Evolutionary conservation across 2,888 invertebrate genomes (phyloP).

Genomic region (Leucania comma): DNA sequence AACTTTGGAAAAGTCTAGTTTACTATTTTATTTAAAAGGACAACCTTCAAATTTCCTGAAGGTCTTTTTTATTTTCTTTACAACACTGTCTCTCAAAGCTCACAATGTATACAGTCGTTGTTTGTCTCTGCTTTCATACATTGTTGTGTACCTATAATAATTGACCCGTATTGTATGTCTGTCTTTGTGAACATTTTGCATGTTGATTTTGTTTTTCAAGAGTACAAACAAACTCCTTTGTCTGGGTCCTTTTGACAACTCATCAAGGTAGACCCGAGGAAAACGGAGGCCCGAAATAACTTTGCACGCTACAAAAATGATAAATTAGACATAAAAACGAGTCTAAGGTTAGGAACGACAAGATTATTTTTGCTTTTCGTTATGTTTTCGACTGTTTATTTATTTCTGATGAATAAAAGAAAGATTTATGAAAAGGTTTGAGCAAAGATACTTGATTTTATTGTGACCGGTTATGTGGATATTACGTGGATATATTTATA

Average conservation of each 20-base stretch:
- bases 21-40: background rate
- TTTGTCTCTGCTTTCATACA: conserved; percentile 39
- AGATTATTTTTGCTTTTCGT: conserved; percentile 33
- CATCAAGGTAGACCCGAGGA: conserved; percentile 50
- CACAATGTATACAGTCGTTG: conserved; percentile 26
- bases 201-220: conserved; percentile 53
- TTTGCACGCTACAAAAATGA: conserved; percentile 49
- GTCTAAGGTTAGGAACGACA: conserved; percentile 9
- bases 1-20: background rate
- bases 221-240: conserved; percentile 56
- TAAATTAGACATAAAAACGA: conserved; percentile 51
- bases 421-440: conserved; percentile 7
- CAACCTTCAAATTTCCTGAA: conserved; percentile 1
- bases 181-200: conserved; percentile 39
- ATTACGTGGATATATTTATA: background rate
- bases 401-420: conserved; percentile 40
- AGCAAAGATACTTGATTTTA: conserved; percentile 16
- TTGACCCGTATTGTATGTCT: conserved; percentile 52
- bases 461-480: background rate
- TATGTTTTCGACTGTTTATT: conserved; percentile 34
- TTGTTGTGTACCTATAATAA: conserved; percentile 42
- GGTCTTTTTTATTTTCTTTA: conserved; percentile 28
- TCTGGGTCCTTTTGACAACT: conserved; percentile 58
- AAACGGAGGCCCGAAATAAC: conserved; percentile 37
- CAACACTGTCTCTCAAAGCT: conserved; percentile 17